Base-by-base conservation (phyloP, 2,888 invertebrate species). In the Macrosoma leucophasiata region DNA sequence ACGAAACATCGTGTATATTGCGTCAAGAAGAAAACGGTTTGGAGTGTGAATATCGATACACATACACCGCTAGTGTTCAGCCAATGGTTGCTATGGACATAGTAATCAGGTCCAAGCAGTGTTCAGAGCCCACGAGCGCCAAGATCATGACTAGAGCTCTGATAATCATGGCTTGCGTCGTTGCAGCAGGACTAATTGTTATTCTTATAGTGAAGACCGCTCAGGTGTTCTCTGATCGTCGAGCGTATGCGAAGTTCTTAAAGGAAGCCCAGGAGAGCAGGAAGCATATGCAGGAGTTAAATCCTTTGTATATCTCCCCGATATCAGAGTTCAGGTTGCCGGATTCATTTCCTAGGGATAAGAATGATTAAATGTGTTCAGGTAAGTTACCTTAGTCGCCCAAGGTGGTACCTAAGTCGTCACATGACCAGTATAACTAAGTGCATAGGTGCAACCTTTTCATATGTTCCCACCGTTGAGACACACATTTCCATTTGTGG, bases 281-380 rank as follows among this genome's bases (percentile, higher is more conserved):
- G 31, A 61, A 71, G 23, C 52, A 73, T 23, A 68, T 72, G 63
- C 74, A 75, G 34, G 69, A 77, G 28, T 48, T 85, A 37, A 90
- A 89, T 58, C 91, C 91, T 1, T 52, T 91, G 37, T 91, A 90
- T 46, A 86, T 79, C 44, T 85, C 88, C n/a, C 88, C 90, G 1
- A 78, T 87, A 9, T 78, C 81, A 0, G 67, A 73, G 32, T 89
- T 87, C 46, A 66, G 65, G 39, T 77, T 89, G 38, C 90, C 90
- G 7, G 72, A 82, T 19, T 61, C 72, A 2, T 84, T 65, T 53
- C 76, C 76, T 12, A 73, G 82, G 32, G 82, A 84, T 52, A 70
- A 69, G 30, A 54, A 62, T 47, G 74, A 79, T 55, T 78, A 43
- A 46, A 44, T 36, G 25, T 25, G n/a, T 13, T 20, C n/a, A 8